Evolutionary conservation across 2,113 vertebrate species (phyloP).

Genomic region (Colistium nudipinnis): DNA sequence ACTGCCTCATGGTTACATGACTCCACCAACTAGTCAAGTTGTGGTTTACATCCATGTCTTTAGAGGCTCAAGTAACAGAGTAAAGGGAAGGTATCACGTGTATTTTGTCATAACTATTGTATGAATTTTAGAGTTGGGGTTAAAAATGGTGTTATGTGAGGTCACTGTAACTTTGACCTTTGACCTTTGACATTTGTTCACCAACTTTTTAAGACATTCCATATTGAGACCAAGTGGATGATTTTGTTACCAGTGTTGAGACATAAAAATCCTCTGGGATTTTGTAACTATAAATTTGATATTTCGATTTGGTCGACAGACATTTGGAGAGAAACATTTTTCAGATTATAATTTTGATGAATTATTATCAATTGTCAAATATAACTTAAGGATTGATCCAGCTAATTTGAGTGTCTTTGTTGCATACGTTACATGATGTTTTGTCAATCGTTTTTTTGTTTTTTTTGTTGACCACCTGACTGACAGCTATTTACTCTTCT

Average conservation of each 20-base stretch:
- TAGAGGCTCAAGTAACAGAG: not conserved
- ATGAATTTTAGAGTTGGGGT: too few relatives aligned
- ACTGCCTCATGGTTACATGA: not conserved
- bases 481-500: not conserved
- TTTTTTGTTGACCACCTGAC: not conserved
- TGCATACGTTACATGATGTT: not conserved
- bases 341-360: too few relatives aligned
- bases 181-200: too few relatives aligned
- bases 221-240: not conserved
- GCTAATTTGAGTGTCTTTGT: not conserved
- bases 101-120: not conserved
- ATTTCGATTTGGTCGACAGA: too few relatives aligned
- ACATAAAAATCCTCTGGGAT: not conserved
- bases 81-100: too few relatives aligned
- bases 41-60: not conserved
- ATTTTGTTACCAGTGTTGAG: not conserved
- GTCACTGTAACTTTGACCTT: too few relatives aligned
- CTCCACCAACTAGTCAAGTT: not conserved
- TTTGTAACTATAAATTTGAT: too few relatives aligned
- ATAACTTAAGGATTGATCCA: too few relatives aligned
- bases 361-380: not conserved
- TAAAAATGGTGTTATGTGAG: too few relatives aligned
- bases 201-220: not conserved
- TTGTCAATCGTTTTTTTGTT: too few relatives aligned
- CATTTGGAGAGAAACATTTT: too few relatives aligned